Base-by-base conservation (phyloP, 2,888 invertebrate genomes). In the Xanthorhoe designata region DNA sequence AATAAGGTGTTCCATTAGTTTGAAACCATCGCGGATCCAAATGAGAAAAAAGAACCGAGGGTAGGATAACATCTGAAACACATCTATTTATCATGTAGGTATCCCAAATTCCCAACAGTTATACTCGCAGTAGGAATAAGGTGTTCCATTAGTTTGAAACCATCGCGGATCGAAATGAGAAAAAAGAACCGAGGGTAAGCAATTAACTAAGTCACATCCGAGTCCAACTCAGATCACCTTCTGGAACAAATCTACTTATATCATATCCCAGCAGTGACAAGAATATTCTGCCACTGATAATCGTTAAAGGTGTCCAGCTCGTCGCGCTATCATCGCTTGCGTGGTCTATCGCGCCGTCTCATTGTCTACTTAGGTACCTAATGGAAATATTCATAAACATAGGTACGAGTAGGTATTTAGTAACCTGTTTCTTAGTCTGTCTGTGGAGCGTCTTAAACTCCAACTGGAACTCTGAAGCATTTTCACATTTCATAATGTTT, bases 211-310 rank as follows among this genome's bases (percentile, higher is more conserved):
- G 24, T 3, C 24, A 24, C 5, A 24, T 5, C 79, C 86, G 92
- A 91, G 91, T 92, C 68, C 78, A 78, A 73, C 75, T 74, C 75
- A 75, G 82, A 83, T 82, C 90, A 86, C 86, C 88, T 82, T 72
- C 79, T 78, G 79, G 76, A 77, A 78, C 84, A 86, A 82, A 86
- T 82, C 86, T 71, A 68, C n/a, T n/a, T n/a, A n/a, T n/a, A n/a
- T n/a, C n/a, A n/a, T n/a, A n/a, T n/a, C n/a, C n/a, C n/a, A n/a
- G n/a, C n/a, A n/a, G n/a, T n/a, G n/a, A n/a, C n/a, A n/a, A n/a
- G n/a, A n/a, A n/a, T n/a, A n/a, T n/a, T n/a, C n/a, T n/a, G n/a
- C n/a, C n/a, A n/a, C n/a, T n/a, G n/a, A n/a, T n/a, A n/a, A n/a
- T n/a, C n/a, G n/a, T n/a, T n/a, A n/a, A n/a, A n/a, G n/a, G n/a